Conservation (phyloP, 2,113 vertebrate species). For the Pholis gunnellus region DNA sequence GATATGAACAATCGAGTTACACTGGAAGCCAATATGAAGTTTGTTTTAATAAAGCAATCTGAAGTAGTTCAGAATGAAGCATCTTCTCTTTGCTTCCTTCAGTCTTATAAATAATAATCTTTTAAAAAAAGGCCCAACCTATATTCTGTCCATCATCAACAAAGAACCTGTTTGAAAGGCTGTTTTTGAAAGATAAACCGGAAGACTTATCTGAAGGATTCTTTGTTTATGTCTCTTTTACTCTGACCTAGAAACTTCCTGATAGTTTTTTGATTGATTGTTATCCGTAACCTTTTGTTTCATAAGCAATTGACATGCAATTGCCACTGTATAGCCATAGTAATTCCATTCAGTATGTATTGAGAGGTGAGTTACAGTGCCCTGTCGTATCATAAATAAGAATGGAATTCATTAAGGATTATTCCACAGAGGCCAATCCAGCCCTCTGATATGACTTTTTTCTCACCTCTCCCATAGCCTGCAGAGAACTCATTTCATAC, state of each 20-base stretch:
- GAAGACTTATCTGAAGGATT: slow-evolving; percentile 36
- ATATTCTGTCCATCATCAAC: slow-evolving; percentile 57
- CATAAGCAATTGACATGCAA: slow-evolving; percentile 75
- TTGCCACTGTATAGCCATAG: slow-evolving; percentile 64
- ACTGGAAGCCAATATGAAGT: slow-evolving; percentile 71
- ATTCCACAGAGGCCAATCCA: slow-evolving; percentile 69
- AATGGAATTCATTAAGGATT: slow-evolving; percentile 81
- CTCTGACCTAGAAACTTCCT: slow-evolving; percentile 59
- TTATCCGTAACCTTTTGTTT: slow-evolving; percentile 76
- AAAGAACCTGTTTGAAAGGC: slow-evolving; percentile 30
- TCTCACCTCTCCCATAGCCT: slow-evolving; percentile 69
- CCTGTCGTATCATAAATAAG: slow-evolving; percentile 81
- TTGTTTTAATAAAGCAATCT: slow-evolving; percentile 78
- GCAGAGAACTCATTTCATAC: slow-evolving; percentile 78
- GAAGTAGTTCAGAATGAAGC: slow-evolving; percentile 59
- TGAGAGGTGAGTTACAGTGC: slow-evolving; percentile 71
- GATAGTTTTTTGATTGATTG: slow-evolving; percentile 70
- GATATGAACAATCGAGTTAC: slow-evolving; percentile 74
- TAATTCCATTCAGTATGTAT: slow-evolving; percentile 67
- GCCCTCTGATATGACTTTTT: slow-evolving; percentile 53
- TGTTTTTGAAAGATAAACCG: slow-evolving; percentile 44
- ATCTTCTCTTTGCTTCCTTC: slow-evolving; percentile 43
- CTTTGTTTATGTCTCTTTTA: slow-evolving; percentile 37
- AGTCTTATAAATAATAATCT: slow-evolving; percentile 58
- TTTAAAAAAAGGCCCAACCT: slow-evolving; percentile 32